A percentile compares a stretch with the other conserved stretches of the same genome.
phyloP scores from a whole-genome alignment of 2,113 vertebrate species.

The Zapornia atra region DNA sequence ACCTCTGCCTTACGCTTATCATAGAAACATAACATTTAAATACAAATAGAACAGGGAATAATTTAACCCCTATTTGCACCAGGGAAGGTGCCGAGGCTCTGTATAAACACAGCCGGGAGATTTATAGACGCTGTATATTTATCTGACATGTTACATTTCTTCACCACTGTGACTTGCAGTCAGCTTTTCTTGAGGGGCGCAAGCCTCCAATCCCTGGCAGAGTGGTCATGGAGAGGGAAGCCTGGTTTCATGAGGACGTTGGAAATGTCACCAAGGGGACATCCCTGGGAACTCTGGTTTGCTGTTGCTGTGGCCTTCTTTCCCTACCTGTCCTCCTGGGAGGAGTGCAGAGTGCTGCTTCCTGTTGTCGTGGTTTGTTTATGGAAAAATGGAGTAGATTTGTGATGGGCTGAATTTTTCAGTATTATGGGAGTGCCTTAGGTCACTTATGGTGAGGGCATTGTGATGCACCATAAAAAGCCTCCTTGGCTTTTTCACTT shows the following conservation, averaged over 20 bases:
- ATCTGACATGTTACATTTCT: not conserved
- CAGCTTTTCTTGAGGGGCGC: not conserved
- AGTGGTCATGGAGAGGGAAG: not conserved
- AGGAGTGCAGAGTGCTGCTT: fast-evolving
- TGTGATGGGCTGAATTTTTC: not conserved
- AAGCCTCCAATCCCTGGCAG: not conserved
- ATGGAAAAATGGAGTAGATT: not conserved
- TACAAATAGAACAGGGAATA: slow-evolving; percentile 69
- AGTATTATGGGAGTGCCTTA: not conserved
- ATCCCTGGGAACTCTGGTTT: not conserved
- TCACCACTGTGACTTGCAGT: not conserved
- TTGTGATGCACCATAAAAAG: not conserved
- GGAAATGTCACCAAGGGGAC: not conserved
- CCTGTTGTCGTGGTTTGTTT: not conserved
- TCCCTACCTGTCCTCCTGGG: not conserved
- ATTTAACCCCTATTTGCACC: slow-evolving; percentile 72
- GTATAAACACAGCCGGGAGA: not conserved
- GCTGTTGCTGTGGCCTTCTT: not conserved
- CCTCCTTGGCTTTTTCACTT: fast-evolving
- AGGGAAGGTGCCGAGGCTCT: not conserved
- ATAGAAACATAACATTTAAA: slow-evolving; percentile 68
- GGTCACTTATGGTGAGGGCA: not conserved
- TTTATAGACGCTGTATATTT: not conserved
- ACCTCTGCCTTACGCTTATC: slow-evolving; percentile 61
- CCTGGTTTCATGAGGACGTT: not conserved